Percentiles rank a stretch among this genome's conserved stretches.
phyloP scores from a whole-genome alignment of 2,797 vertebrate species.

The Echeneis naucrates region DNA sequence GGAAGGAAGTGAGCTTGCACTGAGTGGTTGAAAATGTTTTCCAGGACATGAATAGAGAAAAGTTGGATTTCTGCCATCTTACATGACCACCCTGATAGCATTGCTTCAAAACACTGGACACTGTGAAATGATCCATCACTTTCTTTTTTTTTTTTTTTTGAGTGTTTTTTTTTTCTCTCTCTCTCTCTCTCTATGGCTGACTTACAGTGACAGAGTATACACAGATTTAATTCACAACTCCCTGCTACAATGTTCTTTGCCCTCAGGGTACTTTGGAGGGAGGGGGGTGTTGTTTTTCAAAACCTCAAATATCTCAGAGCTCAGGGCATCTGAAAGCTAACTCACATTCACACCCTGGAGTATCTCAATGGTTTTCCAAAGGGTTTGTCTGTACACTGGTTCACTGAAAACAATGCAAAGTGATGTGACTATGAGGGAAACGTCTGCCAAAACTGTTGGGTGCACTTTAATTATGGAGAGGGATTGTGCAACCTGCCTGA shows the following conservation, averaged over 20 bases:
- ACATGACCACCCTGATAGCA: conserved; percentile 2
- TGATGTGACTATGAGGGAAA: conserved; percentile 61
- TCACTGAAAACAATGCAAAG: conserved; percentile 60
- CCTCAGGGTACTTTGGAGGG: conserved; percentile 29
- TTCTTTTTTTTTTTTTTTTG: conserved; percentile 9
- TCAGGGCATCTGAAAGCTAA: conserved; percentile 48
- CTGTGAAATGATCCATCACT: conserved; percentile 12
- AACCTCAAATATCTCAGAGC: conserved; percentile 48
- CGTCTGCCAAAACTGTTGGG: conserved; percentile 71
- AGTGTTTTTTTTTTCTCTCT: conserved; percentile 17
- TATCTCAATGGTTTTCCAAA: conserved; percentile 45
- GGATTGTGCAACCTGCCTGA: conserved; percentile 74
- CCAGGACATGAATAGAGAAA: conserved; percentile 5
- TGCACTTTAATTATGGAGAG: conserved; percentile 77
- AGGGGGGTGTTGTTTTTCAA: conserved; percentile 29
- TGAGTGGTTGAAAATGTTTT: conserved; percentile 13
- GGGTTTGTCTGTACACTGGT: conserved; percentile 29
- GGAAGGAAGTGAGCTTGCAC: conserved; percentile 3
- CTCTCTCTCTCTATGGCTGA: no score
- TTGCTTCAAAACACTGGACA: conserved; percentile 13
- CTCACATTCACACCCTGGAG: conserved; percentile 56
- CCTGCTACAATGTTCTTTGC: conserved; percentile 14
- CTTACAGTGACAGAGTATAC: conserved; percentile 13
- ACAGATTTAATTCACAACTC: conserved; percentile 28
- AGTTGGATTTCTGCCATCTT: neutral